phyloP scores from a whole-genome alignment of 2,113 vertebrate species.

The Danionella cerebrum region DNA sequence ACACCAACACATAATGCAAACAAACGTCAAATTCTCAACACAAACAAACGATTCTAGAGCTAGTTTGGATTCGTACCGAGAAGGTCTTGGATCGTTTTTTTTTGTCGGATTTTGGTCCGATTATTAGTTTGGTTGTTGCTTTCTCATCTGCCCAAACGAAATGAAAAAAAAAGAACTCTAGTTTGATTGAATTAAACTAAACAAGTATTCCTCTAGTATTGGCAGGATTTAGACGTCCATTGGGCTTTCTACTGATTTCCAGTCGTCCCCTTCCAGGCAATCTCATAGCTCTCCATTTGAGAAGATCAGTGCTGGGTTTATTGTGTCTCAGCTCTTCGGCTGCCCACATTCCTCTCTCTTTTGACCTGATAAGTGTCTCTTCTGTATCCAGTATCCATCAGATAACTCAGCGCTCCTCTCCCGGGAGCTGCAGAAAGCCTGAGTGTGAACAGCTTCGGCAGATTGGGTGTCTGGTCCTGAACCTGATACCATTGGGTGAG shows the following conservation, averaged over 20 bases:
- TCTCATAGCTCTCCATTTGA: slow-evolving; percentile 10
- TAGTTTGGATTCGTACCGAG: too few species aligned
- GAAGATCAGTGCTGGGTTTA: not conserved
- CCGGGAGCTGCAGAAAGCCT: slow-evolving; percentile 19
- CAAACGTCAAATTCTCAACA: too few species aligned
- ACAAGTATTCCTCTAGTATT: too few species aligned
- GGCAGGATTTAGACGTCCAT: too few species aligned
- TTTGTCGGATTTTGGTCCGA: too few species aligned
- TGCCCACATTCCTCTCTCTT: slow-evolving; percentile 11
- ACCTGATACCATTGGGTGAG: slow-evolving; percentile 17
- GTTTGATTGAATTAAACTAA: too few species aligned
- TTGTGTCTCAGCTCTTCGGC: not conserved
- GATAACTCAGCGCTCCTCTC: slow-evolving; percentile 22
- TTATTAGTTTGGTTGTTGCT: too few species aligned
- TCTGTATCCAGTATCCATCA: slow-evolving; percentile 32
- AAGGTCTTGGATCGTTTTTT: too few species aligned
- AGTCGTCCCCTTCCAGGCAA: not conserved
- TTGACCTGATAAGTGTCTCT: slow-evolving; percentile 35
- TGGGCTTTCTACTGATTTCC: not conserved
- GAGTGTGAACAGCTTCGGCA: not conserved
- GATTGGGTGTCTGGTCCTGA: slow-evolving; percentile 30
- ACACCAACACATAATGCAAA: too few species aligned
- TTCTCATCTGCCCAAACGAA: too few species aligned
- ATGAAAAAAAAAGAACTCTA: too few species aligned
- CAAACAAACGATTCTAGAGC: too few species aligned